A percentile compares a stretch with the other conserved stretches of the same genome.
These are phyloP conservation scores for Echinometra lucunter DNA, from an alignment of 53 echinoderm and acorn worm genomes.

Conservation along the genomic window DNA sequence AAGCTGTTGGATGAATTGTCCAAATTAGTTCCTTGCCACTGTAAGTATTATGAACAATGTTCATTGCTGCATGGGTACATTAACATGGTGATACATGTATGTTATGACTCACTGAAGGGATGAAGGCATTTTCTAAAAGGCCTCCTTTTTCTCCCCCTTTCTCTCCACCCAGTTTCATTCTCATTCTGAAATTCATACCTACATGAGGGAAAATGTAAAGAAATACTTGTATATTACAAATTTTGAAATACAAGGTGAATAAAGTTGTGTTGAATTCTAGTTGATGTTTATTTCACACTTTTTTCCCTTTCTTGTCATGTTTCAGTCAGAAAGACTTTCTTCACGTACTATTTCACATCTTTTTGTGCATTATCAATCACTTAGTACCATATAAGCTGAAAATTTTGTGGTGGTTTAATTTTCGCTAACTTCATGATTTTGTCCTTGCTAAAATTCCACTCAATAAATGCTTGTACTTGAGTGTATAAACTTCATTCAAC, in stretches of 20 bases:
- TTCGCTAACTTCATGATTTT: too few relatives aligned
- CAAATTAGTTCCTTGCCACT: not conserved
- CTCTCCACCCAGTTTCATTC: not conserved
- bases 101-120: not conserved
- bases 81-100: not conserved
- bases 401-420: too few relatives aligned
- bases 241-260: too few relatives aligned
- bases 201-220: too few relatives aligned
- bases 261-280: not conserved
- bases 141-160: not conserved
- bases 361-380: too few relatives aligned
- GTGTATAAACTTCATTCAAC: too few relatives aligned
- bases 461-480: not conserved
- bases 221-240: too few relatives aligned
- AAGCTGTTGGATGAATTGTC: constrained; percentile 1
- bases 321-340: too few relatives aligned
- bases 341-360: too few relatives aligned
- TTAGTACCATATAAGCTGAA: too few relatives aligned
- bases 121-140: not conserved
- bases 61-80: not conserved
- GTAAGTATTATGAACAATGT: not conserved
- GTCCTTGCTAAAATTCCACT: too few relatives aligned
- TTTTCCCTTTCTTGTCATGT: not conserved
- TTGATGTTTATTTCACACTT: not conserved
- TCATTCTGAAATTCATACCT: too few relatives aligned